Base-by-base conservation (phyloP, 2,797 vertebrate genomes). In the Mormyrus hasselquistii region DNA sequence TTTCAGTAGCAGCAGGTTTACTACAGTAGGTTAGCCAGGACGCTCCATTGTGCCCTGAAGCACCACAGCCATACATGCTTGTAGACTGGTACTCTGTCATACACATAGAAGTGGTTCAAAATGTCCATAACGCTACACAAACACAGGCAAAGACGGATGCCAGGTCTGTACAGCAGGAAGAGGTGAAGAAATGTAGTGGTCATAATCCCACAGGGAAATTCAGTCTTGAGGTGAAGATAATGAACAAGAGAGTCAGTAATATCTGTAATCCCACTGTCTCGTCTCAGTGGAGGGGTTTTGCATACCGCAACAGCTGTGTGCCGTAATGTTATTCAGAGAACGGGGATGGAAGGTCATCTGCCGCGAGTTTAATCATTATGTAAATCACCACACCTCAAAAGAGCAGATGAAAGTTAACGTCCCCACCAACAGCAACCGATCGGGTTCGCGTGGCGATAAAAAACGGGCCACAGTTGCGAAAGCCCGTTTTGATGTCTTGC, bases 331-430 rank as follows among this genome's bases (percentile, higher is more conserved):
- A 92, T 93, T 96, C 92, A 94, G 92, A 93, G 91, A 90, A 92
- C 91, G 92, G 91, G 94, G 92, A 94, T 91, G 91, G 88, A 90
- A 92, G 93, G 93, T 95, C 94, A 93, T 91, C 92, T 94, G 92
- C 92, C 94, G 92, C 94, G 88, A 91, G 93, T 96, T 97, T 96
- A 97, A 97, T 95, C 93, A 95, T 95, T 95, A 95, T 94, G 94
- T 88, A 94, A 96, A 97, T 96, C 93, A 92, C 92, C 94, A 90
- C 91, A 94, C 95, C 94, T 96, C 94, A 92, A 93, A 59, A 90
- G 93, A 93, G 92, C 92, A 94, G 92, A 96, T 96, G 95, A 95
- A 96, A 96, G 94, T 90, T 92, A 90, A 89, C 87, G 89, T 93
- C 88, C 86, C 87, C 85, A 69, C 86, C 73, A 85, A 85, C 89